Evolutionary conservation across 2,888 invertebrate species (phyloP), one percentile per base, ranked within the genome.

Genomic region (Drosophila fungiperda): DNA sequence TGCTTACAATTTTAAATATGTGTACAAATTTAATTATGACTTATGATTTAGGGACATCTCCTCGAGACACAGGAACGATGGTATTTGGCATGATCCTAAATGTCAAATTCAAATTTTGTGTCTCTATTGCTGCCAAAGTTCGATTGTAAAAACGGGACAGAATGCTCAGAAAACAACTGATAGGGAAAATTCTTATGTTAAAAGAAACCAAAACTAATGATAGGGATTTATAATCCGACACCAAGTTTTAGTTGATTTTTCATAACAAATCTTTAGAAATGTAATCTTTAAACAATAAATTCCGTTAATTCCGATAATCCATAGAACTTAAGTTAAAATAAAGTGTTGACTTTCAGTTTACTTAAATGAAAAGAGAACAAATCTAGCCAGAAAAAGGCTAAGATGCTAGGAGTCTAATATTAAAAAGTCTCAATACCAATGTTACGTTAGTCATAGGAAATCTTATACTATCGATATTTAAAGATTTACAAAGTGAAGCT

Each of bases 391-490:
- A 20, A 45, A 42, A 45, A 45, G 20, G 20, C 7, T 20, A 23
- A 23, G 15, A 15, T 23, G 4, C 4, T 42, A 12, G 42, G 20
- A 20, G 12, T 45, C 7, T 20, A 7, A 20, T 12, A 45, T 45
- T 45, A 12, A 45, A 20, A 45, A 23, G 20, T 8, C 20, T 8
- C 8, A 45, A 23, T 4, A 15, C 15, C 15, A 20, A 7, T 52
- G n/a, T 20, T 29, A 3, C 15, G 15, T n/a, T 35, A 9, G 6
- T 3, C 26, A 29, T n/a, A 17, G 11, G 50, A 15, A 35, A 53
- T 35, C 6, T 15, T n/a, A 11, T 29, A 12, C 53, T 65, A 67
- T 75, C 78, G 75, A 75, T 75, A 49, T 29, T 45, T 15, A 5
- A 26, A 29, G n/a, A 36, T 20, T 15, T 3, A 26, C 9, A 15